phyloP scores from a whole-genome alignment of 2,888 invertebrate species.

The Oconnorella tubifera region DNA sequence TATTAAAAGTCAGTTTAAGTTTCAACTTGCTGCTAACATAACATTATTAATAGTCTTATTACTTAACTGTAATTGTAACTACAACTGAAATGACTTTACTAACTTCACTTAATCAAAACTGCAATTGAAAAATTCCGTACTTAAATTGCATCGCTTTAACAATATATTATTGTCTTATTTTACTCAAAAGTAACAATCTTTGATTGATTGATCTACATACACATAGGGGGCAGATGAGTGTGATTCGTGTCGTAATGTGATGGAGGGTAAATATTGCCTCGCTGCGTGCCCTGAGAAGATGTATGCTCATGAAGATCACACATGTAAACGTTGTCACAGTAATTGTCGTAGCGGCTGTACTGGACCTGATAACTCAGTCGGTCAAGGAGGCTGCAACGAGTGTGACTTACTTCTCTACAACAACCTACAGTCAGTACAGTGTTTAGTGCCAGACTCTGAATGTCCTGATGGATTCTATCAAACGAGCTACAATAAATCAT shows the following conservation, averaged over 20 bases:
- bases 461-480: slow-evolving; percentile 20
- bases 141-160: too few relatives aligned
- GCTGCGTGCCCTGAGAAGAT: slow-evolving; percentile 58
- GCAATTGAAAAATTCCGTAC: too few relatives aligned
- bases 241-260: slow-evolving; percentile 56
- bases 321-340: slow-evolving; percentile 76
- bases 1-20: too few relatives aligned
- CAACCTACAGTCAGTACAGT: slow-evolving; percentile 8
- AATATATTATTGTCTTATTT: too few relatives aligned
- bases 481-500: background rate
- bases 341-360: slow-evolving; percentile 69
- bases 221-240: slow-evolving; percentile 76
- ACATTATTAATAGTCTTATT: too few relatives aligned
- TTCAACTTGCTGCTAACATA: too few relatives aligned
- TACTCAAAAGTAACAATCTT: too few relatives aligned
- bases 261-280: slow-evolving; percentile 28
- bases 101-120: too few relatives aligned
- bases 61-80: too few relatives aligned
- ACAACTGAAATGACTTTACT: too few relatives aligned
- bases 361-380: slow-evolving; percentile 73
- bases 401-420: slow-evolving; percentile 66
- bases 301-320: slow-evolving; percentile 66
- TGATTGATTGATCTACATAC: too few relatives aligned
- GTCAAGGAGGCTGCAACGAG: slow-evolving; percentile 78
- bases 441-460: slow-evolving; percentile 26